Evolutionary conservation across 2,888 invertebrate genomes (phyloP), one percentile per base, ranked within the genome.

Genomic region (Octodonta nipae): DNA sequence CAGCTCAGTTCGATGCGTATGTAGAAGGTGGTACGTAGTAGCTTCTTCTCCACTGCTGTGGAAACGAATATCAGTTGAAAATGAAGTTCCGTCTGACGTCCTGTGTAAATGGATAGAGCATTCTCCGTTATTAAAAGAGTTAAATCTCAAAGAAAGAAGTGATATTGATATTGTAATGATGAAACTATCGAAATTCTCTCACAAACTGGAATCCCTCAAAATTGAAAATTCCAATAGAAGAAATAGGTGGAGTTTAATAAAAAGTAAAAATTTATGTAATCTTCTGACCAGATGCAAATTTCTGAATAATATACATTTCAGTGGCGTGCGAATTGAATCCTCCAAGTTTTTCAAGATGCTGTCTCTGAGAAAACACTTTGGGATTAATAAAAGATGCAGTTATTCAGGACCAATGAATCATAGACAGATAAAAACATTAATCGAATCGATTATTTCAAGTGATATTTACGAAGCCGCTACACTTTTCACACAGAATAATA

Each of bases 91-190:
- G 2, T 40, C 44, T 1, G 28, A 39, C 7, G 34, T 44, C 20
- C 35, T 50, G 5, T 40, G 37, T 30, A 35, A 38, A 24, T 50
- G 49, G 49, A 30, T 49, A n/a, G 34, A 43, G 24, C 33, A 41
- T 6, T 43, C 47, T 3, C 45, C 45, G 12, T 34, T 45, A 13
- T 40, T 50, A 3, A 40, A 36, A 26, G 41, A 46, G 28, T 28
- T 48, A 13, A 28, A 22, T 5, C 30, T 42, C 12, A 34, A 20
- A 15, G 38, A 41, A 10, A 33, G 49, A 24, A 38, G 34, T 13
- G 48, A 50, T 22, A 29, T 45, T 8, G 44, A 50, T 26, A 25
- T 28, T 5, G 29, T 50, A 7, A 16, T 38, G 7, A 34, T 37
- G 3, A 40, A 37, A 11, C 27, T 44, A 8, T 34, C 41, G 1